Conservation (phyloP, 2,113 vertebrate species). For the Odocoileus hemionus region DNA sequence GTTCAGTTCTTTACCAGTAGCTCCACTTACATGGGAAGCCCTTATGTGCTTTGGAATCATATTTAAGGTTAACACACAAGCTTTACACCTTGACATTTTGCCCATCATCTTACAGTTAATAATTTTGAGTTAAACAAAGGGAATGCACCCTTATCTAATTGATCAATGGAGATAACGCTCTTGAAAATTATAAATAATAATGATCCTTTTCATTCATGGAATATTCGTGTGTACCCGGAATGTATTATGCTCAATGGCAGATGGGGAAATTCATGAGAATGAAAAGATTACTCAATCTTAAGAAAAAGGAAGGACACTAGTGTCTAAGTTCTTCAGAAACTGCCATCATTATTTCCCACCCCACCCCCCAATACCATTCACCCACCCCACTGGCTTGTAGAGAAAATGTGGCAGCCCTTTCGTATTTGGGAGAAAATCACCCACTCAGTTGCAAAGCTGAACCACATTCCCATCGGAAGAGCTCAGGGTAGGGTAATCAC, state of each 20-base stretch:
- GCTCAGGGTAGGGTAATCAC: rapidly evolving
- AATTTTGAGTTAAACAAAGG: neutral
- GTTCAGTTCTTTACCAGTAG: neutral
- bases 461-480: rapidly evolving
- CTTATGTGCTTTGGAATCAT: neutral
- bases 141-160: neutral
- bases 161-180: neutral
- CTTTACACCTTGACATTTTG: neutral
- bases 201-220: neutral
- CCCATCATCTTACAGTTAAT: neutral
- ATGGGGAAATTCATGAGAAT: neutral
- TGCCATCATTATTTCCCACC: neutral
- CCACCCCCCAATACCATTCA: rapidly evolving
- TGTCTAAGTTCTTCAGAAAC: neutral
- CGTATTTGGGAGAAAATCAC: neutral
- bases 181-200: neutral
- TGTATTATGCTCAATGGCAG: neutral
- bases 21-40: neutral
- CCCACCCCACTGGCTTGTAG: neutral
- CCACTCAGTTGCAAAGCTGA: rapidly evolving
- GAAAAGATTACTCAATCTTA: neutral
- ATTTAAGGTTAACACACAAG: neutral
- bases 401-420: neutral
- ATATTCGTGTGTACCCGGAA: neutral
- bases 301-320: neutral